Evolutionary conservation across 2,113 vertebrate genomes (phyloP), one percentile per base, ranked within the genome.

Genomic region (Paradisaea rubra): DNA sequence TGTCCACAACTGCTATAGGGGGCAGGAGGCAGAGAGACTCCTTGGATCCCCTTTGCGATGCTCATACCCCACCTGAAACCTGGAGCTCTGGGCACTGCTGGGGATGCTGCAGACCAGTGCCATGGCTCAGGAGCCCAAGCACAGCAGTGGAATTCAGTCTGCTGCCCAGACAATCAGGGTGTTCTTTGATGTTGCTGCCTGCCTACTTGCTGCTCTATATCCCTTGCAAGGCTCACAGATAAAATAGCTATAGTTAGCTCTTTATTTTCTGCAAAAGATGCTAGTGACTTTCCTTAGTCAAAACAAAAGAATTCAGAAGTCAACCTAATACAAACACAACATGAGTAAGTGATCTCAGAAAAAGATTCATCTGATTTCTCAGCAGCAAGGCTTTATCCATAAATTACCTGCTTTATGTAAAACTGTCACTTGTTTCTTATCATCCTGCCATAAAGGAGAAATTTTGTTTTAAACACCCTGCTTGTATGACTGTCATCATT

Each of bases 361-460:
- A 90, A 91, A 56, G 17, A 88, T 22, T n/a, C 15, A 27, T n/a
- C 33, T 44, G n/a, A 61, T 73, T 74, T 83, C 33, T 64, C 52
- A 77, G 31, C 41, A 68, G 68, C 42, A 94, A 86, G 61, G 52
- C 35, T 71, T 94, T 81, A 93, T 70, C 37, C 47, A 77, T 63
- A 27, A 56, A 92, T 72, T 81, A 70, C 41, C 86, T 87, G 65
- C 78, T 90, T 87, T 88, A 59, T 53, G 81, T 91, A 95, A 94
- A 92, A 92, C 84, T 95, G 88, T 94, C 97, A 91, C 64, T 79
- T 53, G 23, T 63, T 94, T 95, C 83, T 93, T 87, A 96, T 94
- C 82, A 95, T 49, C 35, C 23, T 94, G 72, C 50, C 39, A 90
- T 77, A 84, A 94, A 81, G 35, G 35, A 91, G 88, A 83, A 41